These are phyloP conservation scores for Drosophila leonis DNA, from an alignment of 2,888 invertebrate species.

Conservation along the genomic window DNA sequence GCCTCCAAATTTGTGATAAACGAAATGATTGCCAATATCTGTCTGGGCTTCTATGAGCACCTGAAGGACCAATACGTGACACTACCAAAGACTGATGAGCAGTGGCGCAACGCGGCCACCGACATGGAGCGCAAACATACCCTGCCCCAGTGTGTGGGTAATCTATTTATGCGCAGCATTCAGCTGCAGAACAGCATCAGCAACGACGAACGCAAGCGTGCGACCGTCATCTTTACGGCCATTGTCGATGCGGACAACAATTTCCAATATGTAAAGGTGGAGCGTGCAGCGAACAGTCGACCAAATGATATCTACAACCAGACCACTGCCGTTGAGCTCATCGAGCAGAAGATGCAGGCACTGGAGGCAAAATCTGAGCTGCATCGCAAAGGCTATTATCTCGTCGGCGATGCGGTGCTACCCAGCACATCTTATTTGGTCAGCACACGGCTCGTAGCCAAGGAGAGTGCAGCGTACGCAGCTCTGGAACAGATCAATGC, in stretches of 20 bases:
- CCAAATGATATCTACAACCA: conserved; percentile 81
- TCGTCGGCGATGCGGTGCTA: conserved; percentile 78
- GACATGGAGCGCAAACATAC: conserved; percentile 81
- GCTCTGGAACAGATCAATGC: conserved; percentile 74
- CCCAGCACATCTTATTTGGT: conserved; percentile 81
- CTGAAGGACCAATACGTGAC: conserved; percentile 83
- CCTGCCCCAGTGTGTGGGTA: conserved; percentile 82
- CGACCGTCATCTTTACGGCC: conserved; percentile 81
- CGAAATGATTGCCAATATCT: conserved; percentile 84
- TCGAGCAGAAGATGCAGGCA: conserved; percentile 72
- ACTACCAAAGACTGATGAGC: conserved; percentile 84
- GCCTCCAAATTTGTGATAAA: conserved; percentile 85
- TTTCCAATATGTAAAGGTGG: conserved; percentile 82
- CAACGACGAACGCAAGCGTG: conserved; percentile 72
- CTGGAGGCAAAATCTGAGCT: conserved; percentile 50
- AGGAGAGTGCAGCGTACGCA: conserved; percentile 58
- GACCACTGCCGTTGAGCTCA: conserved; percentile 78
- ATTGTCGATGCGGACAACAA: conserved; percentile 83
- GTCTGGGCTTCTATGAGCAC: conserved; percentile 84
- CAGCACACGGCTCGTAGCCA: conserved; percentile 68
- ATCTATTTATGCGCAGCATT: conserved; percentile 82
- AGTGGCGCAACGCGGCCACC: conserved; percentile 81
- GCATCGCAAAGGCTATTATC: conserved; percentile 67
- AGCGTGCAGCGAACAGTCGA: conserved; percentile 71
- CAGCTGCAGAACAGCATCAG: conserved; percentile 77